phyloP scores from a whole-genome alignment of 2,797 vertebrate species.

The Sebastes umbrosus region DNA sequence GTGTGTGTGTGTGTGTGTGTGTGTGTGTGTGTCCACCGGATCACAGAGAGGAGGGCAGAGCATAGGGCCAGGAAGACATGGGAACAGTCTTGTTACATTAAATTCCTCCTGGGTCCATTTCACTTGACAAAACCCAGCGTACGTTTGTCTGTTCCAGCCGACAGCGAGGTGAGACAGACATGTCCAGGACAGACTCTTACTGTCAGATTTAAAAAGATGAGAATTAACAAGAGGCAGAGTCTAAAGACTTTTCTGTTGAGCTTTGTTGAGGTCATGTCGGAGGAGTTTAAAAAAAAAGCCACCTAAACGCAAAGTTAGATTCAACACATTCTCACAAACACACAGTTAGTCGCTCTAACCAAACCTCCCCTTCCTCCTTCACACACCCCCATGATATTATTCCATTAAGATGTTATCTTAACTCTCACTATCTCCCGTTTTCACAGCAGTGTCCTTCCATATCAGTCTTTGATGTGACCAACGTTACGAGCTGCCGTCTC shows the following conservation, averaged over 20 bases:
- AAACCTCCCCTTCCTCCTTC: neutral
- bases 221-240: slow-evolving; percentile 41
- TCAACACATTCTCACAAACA: neutral
- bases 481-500: slow-evolving; percentile 58
- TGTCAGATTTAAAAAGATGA: slow-evolving; percentile 41
- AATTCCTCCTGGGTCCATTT: slow-evolving; percentile 67
- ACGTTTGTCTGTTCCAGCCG: slow-evolving; percentile 14
- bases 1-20: slow-evolving; percentile 46
- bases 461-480: slow-evolving; percentile 75
- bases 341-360: neutral
- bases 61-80: slow-evolving; percentile 29
- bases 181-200: slow-evolving; percentile 29
- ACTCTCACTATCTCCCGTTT: slow-evolving; percentile 23
- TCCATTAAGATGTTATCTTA: slow-evolving; percentile 36
- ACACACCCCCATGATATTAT: neutral
- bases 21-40: slow-evolving; percentile 57
- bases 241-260: slow-evolving; percentile 5
- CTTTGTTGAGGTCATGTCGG: neutral
- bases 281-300: neutral
- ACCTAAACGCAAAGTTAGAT: neutral
- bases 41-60: slow-evolving; percentile 36
- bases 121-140: slow-evolving; percentile 71
- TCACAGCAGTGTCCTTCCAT: slow-evolving; percentile 37
- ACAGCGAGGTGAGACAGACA: slow-evolving; percentile 46
- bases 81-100: slow-evolving; percentile 51